Evolutionary conservation across 2,797 vertebrate genomes (phyloP), one percentile per base, ranked within the genome.

Genomic region (Ptychadena robeensis): DNA sequence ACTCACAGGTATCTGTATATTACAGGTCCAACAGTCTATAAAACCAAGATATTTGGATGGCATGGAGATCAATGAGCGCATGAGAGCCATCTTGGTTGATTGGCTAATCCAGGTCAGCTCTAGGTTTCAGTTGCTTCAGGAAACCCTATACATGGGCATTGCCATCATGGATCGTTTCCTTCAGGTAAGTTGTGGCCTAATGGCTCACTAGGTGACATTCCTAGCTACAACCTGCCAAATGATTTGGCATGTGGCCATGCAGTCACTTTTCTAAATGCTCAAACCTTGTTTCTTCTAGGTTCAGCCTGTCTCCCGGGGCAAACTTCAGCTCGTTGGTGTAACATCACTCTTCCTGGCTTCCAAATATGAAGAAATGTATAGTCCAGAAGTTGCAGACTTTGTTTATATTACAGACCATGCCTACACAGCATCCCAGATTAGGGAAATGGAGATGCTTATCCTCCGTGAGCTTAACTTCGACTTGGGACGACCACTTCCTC

Each of bases 21-120:
- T 66, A 3, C 88, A 99, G 97, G 82, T 89, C 63, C 89, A 96
- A 91, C 98, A 98, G 64, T 77, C 93, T 0, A 87, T 99, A 0
- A 91, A 86, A 0, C 91, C 94, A 0, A 88, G 77, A 61, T 98
- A 97, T 90, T 94, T 98, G 80, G 91, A 95, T 0, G 96, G 95
- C 6, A 94, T 94, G 30, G 93, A 93, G 0, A 93, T 97, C 87
- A 97, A 94, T 0, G 95, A 92, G 0, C 92, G 93, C 0, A 98
- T 98, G 97, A 92, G 97, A 0, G 95, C 95, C 0, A 94, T 98
- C 18, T 91, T 99, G 35, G 88, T 99, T 0, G 97, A 99, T 89
- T 99, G 97, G 98, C 93, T 99, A n/a, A 91, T 98, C 69, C 96
- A 98, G 87, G 97, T 99, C 30, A 97, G 97, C 88, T 95, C 95